Evolutionary conservation across 2,113 vertebrate genomes (phyloP), one percentile per base, ranked within the genome.

Genomic region (Suricata suricatta): DNA sequence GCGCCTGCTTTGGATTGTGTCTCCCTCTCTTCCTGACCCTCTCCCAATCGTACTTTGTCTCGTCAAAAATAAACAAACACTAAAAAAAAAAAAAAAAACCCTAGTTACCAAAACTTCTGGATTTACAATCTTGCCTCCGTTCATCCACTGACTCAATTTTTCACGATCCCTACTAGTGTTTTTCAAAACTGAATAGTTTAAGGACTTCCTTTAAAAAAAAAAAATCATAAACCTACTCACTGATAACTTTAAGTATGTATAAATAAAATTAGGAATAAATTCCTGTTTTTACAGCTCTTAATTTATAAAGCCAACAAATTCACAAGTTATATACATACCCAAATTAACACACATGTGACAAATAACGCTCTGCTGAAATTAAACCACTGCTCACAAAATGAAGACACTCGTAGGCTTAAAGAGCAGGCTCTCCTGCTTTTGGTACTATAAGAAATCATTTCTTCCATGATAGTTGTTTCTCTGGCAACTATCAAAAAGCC

Each of bases 171-270:
- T 86, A 68, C 12, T 29, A 76, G 5, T 69, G 2, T 76, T 69
- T 92, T 83, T 86, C 69, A 77, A 84, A 92, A 90, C 17, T 77
- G 35, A 89, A 21, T n/a, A 50, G 10, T n/a, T 3, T 69, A 80
- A 92, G 52, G 14, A 50, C 19, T 38, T 21, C 41, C 90, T 93
- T 92, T 17, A 92, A 88, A 76, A 50, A 88, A 76, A 50, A 44
- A 35, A 87, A 60, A 23, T 33, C 60, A 88, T 21, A 25, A 41
- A 83, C 64, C 52, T 80, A 41, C 12, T 6, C 16, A 50, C 31
- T 94, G 52, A 97, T 31, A 95, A 89, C 82, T 69, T 72, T 86
- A 81, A 85, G 33, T 80, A 81, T 47, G n/a, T 15, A 54, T 44
- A 92, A 71, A 94, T 63, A 88, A 66, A 92, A 76, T 41, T 41